Base-by-base conservation (phyloP, 2,888 invertebrate species). In the Drosophila birchii region DNA sequence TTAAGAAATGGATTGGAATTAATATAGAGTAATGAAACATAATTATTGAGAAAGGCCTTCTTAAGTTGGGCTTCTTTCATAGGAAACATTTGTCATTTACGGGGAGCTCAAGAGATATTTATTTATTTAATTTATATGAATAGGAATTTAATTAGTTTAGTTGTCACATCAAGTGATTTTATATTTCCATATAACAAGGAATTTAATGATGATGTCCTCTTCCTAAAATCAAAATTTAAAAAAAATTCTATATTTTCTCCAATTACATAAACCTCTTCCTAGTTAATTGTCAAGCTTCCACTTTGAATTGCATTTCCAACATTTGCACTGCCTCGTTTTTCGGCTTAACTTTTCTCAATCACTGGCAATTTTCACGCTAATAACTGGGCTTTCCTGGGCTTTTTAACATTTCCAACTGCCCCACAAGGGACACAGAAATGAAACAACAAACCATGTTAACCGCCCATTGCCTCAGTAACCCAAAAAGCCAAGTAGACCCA, bases 391-490 rank as follows among this genome's bases (percentile, higher is more conserved):
- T 83, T 75, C 67, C 73, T 80, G 70, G 61, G 73, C 56, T 76
- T 56, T 57, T 80, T 84, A 84, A 74, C 80, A 84, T 80, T 80
- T 80, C 26, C 81, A 75, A 59, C 70, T 54, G 54, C 55, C 59
- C 78, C 82, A 58, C 9, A 53, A 53, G 57, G 70, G 47, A 75
- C 54, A 53, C 51, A 23, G 51, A 36, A 53, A 5, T 36, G 36
- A 53, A 70, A 70, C 51, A 57, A 57, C 59, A 75, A 64, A 47
- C 59, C 23, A 63, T 54, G 45, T 47, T 68, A 68, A 55, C 76
- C 68, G 53, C 61, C 71, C 73, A 80, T 64, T 82, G 78, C 53
- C 71, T 75, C 66, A 79, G 69, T 79, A 75, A 86, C 78, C 75
- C 71, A 86, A 66, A 66, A 75, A 67, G 43, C 53, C 29, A 38